Conservation (phyloP, 37 sponge, comb jelly and placozoan genomes). For the Eunapius fragilis region DNA sequence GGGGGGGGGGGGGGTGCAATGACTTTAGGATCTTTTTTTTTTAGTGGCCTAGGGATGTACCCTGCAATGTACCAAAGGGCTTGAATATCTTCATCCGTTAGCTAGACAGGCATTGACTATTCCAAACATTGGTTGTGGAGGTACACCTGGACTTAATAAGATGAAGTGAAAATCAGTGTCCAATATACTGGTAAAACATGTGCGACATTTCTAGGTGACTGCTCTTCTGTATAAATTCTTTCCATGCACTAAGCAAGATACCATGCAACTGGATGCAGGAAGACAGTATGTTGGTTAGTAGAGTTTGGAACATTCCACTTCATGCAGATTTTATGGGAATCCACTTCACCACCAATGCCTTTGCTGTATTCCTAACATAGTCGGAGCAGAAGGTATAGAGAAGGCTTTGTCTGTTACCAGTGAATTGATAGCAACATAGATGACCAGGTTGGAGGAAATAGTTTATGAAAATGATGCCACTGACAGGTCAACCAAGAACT, state of each 20-base stretch:
- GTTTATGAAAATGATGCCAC: background rate
- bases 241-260: background rate
- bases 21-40: background rate
- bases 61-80: slow-evolving; percentile 24
- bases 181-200: slow-evolving; percentile 11
- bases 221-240: background rate
- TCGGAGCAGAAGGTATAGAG: background rate
- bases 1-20: too few species aligned
- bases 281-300: background rate
- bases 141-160: background rate
- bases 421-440: background rate
- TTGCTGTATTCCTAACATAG: background rate
- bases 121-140: background rate
- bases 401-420: background rate
- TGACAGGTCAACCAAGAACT: background rate
- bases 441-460: background rate
- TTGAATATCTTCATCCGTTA: too few species aligned
- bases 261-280: too few species aligned
- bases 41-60: slow-evolving; percentile 11
- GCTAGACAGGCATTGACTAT: background rate
- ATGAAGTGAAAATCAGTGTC: background rate
- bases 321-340: slow-evolving; percentile 1
- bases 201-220: background rate
- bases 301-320: background rate
- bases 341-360: background rate